Evolutionary conservation across 2,888 invertebrate species (phyloP).

Genomic region (Fragum fragum): DNA sequence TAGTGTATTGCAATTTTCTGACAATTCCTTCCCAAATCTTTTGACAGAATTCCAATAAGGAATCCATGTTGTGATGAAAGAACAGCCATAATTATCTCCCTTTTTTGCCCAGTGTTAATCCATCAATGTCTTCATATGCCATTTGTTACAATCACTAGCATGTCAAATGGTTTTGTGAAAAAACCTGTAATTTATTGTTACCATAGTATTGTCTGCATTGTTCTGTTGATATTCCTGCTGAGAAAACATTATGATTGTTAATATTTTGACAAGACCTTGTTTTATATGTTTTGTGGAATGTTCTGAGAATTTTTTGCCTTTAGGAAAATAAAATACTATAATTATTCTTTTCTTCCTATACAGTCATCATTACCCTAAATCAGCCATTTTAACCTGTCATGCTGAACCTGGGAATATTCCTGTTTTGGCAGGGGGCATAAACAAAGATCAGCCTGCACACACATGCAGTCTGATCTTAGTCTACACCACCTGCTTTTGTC

Average conservation of each 20-base stretch:
- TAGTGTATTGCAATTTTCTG: not conserved
- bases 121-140: slow-evolving; percentile 24
- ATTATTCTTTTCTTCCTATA: too few relatives aligned
- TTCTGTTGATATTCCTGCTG: not conserved
- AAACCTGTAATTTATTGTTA: slow-evolving; percentile 26
- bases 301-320: too few relatives aligned
- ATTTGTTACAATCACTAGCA: slow-evolving; percentile 22
- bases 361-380: too few relatives aligned
- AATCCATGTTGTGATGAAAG: slow-evolving; percentile 14
- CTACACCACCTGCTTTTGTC: too few relatives aligned
- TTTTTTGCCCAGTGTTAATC: slow-evolving; percentile 28
- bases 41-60: slow-evolving; percentile 20
- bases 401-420: too few relatives aligned
- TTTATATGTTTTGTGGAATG: not conserved
- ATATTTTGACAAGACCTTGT: not conserved
- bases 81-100: slow-evolving; percentile 16
- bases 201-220: not conserved
- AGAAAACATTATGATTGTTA: slow-evolving; percentile 9
- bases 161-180: slow-evolving; percentile 11
- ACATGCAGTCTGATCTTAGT: too few relatives aligned
- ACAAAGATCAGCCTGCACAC: too few relatives aligned
- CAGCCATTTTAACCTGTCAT: too few relatives aligned
- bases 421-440: too few relatives aligned
- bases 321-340: too few relatives aligned
- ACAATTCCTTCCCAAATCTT: not conserved